Percentiles rank a stretch among this genome's conserved stretches.
These are phyloP conservation scores for Pseudorhiza aurosa DNA, from an alignment of 30 jellyfish, hydroid and myxozoan species.

Conservation along the genomic window DNA sequence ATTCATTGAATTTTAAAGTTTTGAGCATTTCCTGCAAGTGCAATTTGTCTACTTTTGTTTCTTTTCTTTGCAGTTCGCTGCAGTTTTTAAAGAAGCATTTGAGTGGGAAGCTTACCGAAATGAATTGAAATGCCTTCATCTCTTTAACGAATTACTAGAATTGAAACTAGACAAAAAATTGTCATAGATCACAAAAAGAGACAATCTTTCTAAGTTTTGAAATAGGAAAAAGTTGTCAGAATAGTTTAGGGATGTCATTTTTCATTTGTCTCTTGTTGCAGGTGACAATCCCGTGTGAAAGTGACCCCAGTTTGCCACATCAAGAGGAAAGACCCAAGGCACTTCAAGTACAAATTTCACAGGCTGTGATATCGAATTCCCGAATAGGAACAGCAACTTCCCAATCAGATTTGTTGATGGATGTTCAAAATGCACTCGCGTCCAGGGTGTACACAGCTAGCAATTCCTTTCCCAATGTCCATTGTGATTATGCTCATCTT, in stretches of 20 bases:
- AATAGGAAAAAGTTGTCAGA: not conserved
- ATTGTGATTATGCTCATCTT: constrained; percentile 58
- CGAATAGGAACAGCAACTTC: constrained; percentile 87
- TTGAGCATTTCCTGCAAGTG: no score
- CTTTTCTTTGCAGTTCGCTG: no score
- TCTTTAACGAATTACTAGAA: no score
- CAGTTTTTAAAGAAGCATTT: no score
- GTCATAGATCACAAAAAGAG: no score
- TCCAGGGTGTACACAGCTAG: constrained; percentile 77
- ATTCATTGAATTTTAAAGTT: no score
- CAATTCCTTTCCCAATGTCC: constrained; percentile 69
- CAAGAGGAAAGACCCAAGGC: constrained; percentile 86
- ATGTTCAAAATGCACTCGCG: constrained; percentile 73
- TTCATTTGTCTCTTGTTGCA: not conserved
- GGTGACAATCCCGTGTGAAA: constrained; percentile 80
- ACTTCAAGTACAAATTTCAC: constrained; percentile 88
- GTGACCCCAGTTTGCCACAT: constrained; percentile 52
- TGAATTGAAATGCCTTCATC: no score
- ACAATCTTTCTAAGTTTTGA: not conserved
- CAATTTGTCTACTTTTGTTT: no score
- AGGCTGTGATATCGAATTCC: constrained; percentile 87
- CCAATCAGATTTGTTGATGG: constrained; percentile 89
- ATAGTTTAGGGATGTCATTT: not conserved
- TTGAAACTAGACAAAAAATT: no score
- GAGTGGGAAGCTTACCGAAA: no score